phyloP scores from a whole-genome alignment of 2,113 vertebrate genomes.

The Lepisosteus oculatus region DNA sequence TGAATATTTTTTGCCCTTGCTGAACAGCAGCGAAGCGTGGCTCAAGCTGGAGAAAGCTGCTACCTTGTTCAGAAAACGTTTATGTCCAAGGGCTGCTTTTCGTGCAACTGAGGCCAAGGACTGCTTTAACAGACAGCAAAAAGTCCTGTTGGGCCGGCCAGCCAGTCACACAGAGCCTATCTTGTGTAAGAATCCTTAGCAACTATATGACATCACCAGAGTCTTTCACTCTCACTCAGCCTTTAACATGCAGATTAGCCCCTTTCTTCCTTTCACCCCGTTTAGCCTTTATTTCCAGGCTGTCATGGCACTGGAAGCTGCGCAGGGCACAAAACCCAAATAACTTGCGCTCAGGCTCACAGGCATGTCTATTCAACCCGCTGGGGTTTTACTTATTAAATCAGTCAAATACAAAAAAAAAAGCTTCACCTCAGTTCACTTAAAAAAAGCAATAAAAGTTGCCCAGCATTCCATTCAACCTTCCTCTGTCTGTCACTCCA shows the following conservation, averaged over 20 bases:
- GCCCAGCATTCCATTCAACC: neutral
- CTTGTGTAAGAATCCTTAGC: conserved; percentile 29
- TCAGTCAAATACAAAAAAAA: neutral
- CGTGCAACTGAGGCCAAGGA: neutral
- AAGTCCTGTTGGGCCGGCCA: neutral
- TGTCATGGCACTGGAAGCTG: conserved; percentile 19
- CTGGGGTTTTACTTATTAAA: neutral
- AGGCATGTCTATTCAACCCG: conserved; percentile 19
- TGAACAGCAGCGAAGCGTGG: neutral
- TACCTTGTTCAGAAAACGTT: conserved; percentile 26
- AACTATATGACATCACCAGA: conserved; percentile 38
- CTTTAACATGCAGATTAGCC: conserved; percentile 48
- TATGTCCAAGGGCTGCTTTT: conserved; percentile 28
- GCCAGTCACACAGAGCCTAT: conserved; percentile 16
- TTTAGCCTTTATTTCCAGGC: conserved; percentile 1
- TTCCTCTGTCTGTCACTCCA: neutral
- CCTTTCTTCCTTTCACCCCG: conserved; percentile 22
- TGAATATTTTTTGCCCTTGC: neutral
- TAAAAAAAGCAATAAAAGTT: neutral
- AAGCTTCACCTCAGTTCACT: neutral
- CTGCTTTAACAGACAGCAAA: conserved; percentile 29
- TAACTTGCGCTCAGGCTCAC: conserved; percentile 5
- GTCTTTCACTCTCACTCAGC: neutral
- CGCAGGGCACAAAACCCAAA: conserved; percentile 4
- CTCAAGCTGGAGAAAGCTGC: neutral